These are phyloP conservation scores for Porites divaricata DNA, from an alignment of 92 coral and sea anemone genomes.

Conservation along the genomic window DNA sequence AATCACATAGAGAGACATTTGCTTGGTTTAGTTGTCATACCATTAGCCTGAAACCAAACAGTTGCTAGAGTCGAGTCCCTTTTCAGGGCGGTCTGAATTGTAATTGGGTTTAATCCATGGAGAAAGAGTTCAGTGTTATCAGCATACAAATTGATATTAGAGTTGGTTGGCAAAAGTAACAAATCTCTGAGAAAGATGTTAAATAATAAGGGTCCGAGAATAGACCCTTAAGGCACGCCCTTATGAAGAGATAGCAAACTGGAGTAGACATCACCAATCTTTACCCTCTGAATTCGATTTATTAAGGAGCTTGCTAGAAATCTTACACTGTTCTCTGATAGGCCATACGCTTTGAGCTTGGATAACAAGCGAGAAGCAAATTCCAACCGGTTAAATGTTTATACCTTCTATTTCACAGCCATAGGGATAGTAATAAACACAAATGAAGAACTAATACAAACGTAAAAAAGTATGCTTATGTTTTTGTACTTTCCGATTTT, in stretches of 20 bases:
- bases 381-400: no score
- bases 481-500: no score
- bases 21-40: no score
- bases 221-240: no score
- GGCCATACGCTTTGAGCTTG: constrained; percentile 47
- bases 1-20: background rate
- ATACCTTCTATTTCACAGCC: no score
- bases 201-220: no score
- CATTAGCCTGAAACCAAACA: no score
- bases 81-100: background rate
- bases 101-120: background rate
- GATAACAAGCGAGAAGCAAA: constrained; percentile 13
- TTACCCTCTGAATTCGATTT: background rate
- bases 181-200: background rate
- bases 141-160: background rate
- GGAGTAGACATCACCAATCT: background rate
- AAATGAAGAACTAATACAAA: no score
- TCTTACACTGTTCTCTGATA: no score
- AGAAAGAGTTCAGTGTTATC: constrained; percentile 1
- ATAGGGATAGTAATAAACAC: no score
- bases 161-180: background rate
- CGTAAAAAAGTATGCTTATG: no score
- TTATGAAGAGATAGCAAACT: no score
- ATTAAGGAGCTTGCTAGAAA: constrained; percentile 36
- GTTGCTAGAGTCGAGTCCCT: background rate